Evolutionary conservation across 1,140 invertebrate genomes (phyloP).

Genomic region (Pteromalus puparum): DNA sequence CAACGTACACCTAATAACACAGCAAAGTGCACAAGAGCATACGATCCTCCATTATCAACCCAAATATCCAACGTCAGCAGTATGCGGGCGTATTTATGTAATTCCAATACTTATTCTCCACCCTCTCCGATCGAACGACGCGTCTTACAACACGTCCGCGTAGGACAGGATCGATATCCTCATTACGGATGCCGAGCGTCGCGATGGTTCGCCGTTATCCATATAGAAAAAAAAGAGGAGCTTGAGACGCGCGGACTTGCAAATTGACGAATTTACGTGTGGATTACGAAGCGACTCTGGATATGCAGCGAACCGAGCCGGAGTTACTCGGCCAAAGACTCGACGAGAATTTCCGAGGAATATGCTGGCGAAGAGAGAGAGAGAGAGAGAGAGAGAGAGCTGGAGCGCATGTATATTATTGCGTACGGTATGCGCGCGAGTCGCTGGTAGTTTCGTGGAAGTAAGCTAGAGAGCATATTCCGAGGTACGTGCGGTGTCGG

Average conservation of each 20-base stretch:
- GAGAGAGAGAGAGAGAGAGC: neutral
- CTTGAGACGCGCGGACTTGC: neutral
- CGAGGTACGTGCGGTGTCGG: neutral
- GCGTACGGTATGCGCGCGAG: neutral
- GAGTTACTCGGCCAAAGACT: neutral
- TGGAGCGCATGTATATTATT: neutral
- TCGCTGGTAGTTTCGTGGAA: neutral
- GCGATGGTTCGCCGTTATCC: neutral
- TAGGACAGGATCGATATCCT: neutral
- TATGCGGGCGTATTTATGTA: neutral
- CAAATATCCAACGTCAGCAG: neutral
- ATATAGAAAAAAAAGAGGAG: neutral
- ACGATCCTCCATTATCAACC: neutral
- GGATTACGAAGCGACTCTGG: neutral
- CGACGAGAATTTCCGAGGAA: neutral
- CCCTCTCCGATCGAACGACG: neutral
- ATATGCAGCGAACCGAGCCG: neutral
- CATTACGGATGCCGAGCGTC: neutral
- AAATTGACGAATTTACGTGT: neutral
- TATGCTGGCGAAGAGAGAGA: neutral
- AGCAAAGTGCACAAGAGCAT: neutral
- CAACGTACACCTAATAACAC: neutral
- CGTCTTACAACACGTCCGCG: neutral
- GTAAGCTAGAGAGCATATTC: neutral
- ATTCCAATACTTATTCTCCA: neutral